Evolutionary conservation across 2,797 vertebrate genomes (phyloP).

Genomic region (Brotogeris chrysoptera): DNA sequence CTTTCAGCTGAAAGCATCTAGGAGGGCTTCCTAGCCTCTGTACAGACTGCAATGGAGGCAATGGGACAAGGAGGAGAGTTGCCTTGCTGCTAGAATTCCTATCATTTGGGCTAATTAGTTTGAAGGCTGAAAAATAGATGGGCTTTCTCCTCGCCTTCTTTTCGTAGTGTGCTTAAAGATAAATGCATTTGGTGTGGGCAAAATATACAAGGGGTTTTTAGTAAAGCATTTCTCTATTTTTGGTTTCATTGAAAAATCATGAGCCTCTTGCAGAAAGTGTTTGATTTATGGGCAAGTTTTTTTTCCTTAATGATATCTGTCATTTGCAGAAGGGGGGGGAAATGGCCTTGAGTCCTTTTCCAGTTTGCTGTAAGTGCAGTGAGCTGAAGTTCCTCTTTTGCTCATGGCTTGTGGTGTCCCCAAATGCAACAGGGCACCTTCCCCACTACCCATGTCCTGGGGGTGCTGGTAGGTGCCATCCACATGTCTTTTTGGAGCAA

Average conservation of each 20-base stretch:
- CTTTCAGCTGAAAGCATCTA: neutral
- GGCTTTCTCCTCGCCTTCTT: fast-evolving
- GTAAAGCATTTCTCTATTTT: neutral
- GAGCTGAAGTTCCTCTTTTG: neutral
- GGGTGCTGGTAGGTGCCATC: neutral
- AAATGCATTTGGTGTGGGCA: neutral
- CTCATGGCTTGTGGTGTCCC: neutral
- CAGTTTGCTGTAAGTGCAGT: neutral
- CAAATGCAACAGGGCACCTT: neutral
- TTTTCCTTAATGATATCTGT: neutral
- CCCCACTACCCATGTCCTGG: neutral
- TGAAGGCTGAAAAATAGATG: neutral
- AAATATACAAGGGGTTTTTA: neutral
- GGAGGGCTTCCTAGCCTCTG: neutral
- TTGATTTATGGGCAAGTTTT: neutral
- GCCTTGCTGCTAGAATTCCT: fast-evolving
- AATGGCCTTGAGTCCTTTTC: neutral
- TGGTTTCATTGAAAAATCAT: neutral
- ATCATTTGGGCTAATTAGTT: neutral
- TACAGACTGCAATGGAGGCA: fast-evolving
- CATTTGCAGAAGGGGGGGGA: neutral
- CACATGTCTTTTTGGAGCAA: neutral
- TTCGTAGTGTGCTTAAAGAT: neutral
- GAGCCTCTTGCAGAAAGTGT: neutral
- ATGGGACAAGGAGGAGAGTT: neutral